These are phyloP conservation scores for Eulemur albifrons DNA, from an alignment of 2,797 vertebrate species.

Conservation along the genomic window DNA sequence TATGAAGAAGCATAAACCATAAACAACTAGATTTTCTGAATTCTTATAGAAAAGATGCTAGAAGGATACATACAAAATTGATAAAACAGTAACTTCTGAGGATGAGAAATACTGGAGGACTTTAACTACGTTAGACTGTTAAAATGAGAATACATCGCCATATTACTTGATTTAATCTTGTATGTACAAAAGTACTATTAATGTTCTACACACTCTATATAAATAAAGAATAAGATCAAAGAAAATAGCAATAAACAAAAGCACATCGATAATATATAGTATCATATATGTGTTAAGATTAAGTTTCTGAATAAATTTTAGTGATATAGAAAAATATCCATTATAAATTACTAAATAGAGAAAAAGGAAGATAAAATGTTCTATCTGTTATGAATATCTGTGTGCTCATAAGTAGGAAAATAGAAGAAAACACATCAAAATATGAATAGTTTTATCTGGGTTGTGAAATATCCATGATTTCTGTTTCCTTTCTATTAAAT, in stretches of 20 bases:
- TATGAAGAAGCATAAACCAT: background rate
- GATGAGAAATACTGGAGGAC: background rate
- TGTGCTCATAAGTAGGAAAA: background rate
- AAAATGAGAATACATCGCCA: background rate
- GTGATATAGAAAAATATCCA: background rate
- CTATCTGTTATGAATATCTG: background rate
- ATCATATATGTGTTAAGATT: background rate
- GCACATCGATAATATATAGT: background rate
- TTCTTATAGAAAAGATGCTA: background rate
- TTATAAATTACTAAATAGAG: background rate
- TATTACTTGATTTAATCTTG: background rate
- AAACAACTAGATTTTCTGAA: background rate
- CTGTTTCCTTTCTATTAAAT: background rate
- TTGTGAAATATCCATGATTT: conserved; percentile 3
- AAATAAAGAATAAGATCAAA: background rate
- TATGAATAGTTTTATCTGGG: background rate
- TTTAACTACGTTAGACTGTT: background rate
- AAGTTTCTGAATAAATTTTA: background rate
- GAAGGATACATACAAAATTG: background rate
- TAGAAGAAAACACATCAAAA: background rate
- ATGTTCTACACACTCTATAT: background rate
- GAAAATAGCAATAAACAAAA: background rate
- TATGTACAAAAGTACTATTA: background rate
- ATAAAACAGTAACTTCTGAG: background rate
- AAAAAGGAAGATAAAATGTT: background rate